Base-by-base conservation (phyloP, 2,797 vertebrate species). In the Mormyrus hasselquistii region DNA sequence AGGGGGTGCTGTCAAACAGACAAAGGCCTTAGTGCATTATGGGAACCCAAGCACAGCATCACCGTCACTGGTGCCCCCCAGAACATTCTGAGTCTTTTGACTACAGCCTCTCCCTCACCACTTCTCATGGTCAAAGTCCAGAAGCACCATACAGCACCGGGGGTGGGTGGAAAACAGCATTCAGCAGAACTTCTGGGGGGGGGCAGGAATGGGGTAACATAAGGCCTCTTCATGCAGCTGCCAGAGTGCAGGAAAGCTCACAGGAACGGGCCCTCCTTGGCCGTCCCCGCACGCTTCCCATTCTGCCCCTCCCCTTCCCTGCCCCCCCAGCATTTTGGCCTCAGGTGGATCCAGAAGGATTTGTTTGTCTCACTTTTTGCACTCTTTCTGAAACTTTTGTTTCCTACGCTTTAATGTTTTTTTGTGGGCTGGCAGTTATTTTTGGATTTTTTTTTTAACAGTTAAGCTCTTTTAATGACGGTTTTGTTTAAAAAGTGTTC, bases 181-280 rank as follows among this genome's bases (percentile, higher is more conserved):
- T 86, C 89, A 55, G 59, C 89, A 90, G 82, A 88, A 90, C 83
- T 88, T 52, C 55, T 88, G 87, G 22, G 86, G 59, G 57, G 47
- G 87, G 62, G 16, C 53, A 52, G 76, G 82, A 88, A 88, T 55
- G 44, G 69, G 22, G 47, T 25, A 59, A 57, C 69, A 87, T 52
- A n/a, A 29, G 16, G 86, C 29, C 76, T 57, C 41, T 14, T 69
- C 25, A 69, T 22, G 25, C 62, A 69, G 62, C 62, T 69, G 62
- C 62, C 22, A 65, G 9, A 53, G n/a, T 16, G 34, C 84, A 87
- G 89, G 89, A 88, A 88, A 88, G n/a, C 89, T 87, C 89, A 90
- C 79, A 88, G 79, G 87, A 90, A 84, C 44, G 38, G 57, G 41
- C 76, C 86, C 25, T 38, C 25, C 47, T 84, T 34, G 10, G 16